phyloP scores from a whole-genome alignment of 1,140 invertebrate genomes.

The Magallana ariakensis region DNA sequence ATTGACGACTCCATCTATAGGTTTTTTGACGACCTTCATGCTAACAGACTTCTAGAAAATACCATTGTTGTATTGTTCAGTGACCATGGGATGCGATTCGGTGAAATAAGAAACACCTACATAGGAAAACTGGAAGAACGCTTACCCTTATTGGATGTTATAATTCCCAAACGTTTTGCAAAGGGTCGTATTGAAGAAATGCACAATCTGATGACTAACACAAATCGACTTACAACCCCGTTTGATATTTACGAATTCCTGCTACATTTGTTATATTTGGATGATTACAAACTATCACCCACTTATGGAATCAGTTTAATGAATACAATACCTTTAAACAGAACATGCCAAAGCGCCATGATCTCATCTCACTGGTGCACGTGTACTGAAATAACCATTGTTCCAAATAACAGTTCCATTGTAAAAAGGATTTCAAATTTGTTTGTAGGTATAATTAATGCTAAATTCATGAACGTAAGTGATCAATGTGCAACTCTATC shows the following conservation, averaged over 20 bases:
- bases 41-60: constrained; percentile 77
- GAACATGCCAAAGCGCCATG: constrained; percentile 76
- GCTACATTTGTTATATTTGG: constrained; percentile 65
- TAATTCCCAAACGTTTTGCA: constrained; percentile 87
- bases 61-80: constrained; percentile 89
- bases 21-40: constrained; percentile 73
- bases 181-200: constrained; percentile 84
- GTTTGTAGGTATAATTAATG: not conserved
- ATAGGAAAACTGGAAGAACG: constrained; percentile 93
- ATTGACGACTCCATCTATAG: constrained; percentile 71
- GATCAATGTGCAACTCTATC: not conserved
- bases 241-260: constrained; percentile 80
- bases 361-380: constrained; percentile 79
- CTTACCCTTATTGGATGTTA: constrained; percentile 91
- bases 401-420: not conserved
- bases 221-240: constrained; percentile 78
- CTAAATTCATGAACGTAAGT: not conserved
- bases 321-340: constrained; percentile 73
- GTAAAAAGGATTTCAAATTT: not conserved
- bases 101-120: constrained; percentile 87
- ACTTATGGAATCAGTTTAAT: constrained; percentile 75
- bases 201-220: constrained; percentile 86
- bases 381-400: constrained; percentile 62
- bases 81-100: constrained; percentile 95
- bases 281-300: constrained; percentile 55